Base-by-base conservation (phyloP, 2,113 vertebrate species). In the Gallinago media region DNA sequence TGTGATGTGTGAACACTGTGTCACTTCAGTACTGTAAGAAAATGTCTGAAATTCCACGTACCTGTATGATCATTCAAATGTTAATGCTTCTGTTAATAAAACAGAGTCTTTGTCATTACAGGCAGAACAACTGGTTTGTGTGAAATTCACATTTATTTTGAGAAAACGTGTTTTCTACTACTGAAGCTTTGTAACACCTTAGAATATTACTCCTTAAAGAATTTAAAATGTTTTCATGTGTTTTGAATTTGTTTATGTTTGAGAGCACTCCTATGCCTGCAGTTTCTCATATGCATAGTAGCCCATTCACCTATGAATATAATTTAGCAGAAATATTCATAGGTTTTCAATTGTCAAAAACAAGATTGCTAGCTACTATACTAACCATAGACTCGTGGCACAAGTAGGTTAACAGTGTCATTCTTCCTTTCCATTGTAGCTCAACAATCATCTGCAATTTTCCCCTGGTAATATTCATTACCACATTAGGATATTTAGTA, bases 81-180 rank as follows among this genome's bases (percentile, higher is more conserved):
- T 32, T 47, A 84, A 44, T 50, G 2, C 2, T 67, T 36, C 15
- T 54, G 8, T 36, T 62, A 13, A 73, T 59, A 72, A 76, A 65
- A 32, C 0, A 46, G 2, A 67, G 6, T 4, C 25, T 70, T 79
- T 66, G 26, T 25, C 29, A n/a, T 38, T 91, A 62, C 25, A 2
- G 0, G 2, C 6, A 3, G 20, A 47, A 15, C 3, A 47, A 3
- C 16, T 49, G 4, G 7, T 23, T 61, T 14, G 7, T 19, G 17
- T 50, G 40, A 62, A 85, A 73, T 68, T 66, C 14, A 36, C 12
- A 26, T 67, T 88, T 61, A 23, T 52, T 80, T 74, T 55, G 36
- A 46, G 31, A 79, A 83, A 71, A 38, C 3, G 4, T 40, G 20
- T 68, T 61, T 38, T 38, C 23, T 61, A 38, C 19, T 63, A 26